phyloP scores from a whole-genome alignment of 2,888 invertebrate genomes.

The Ormyrus thymus region DNA sequence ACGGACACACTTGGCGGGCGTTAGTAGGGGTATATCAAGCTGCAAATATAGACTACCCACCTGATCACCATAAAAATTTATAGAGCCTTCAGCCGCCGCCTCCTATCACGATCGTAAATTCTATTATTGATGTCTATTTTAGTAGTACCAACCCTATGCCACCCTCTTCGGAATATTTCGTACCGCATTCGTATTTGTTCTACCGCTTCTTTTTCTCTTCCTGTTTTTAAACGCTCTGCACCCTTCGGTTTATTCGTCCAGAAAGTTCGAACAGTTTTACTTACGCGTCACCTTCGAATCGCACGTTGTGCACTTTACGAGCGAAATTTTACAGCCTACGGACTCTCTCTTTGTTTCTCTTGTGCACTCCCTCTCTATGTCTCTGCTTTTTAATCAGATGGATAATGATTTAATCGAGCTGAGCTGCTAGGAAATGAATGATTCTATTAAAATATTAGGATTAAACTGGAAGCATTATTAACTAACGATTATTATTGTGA shows the following conservation, averaged over 20 bases:
- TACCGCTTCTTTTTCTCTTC: not conserved
- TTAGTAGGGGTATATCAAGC: slow-evolving; percentile 62
- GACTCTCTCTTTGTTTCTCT: too few relatives aligned
- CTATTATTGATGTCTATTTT: slow-evolving; percentile 67
- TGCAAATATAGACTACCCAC: slow-evolving; percentile 62
- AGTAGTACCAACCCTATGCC: slow-evolving; percentile 4
- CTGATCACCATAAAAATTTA: slow-evolving; percentile 75
- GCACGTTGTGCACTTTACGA: slow-evolving; percentile 31
- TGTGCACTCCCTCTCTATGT: not conserved
- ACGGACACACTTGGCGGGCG: too few relatives aligned
- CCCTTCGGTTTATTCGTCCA: not conserved
- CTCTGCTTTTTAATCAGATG: slow-evolving; percentile 45
- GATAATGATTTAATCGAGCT: slow-evolving; percentile 46
- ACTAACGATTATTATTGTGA: too few relatives aligned
- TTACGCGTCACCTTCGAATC: slow-evolving; percentile 44
- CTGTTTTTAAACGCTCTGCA: slow-evolving; percentile 15
- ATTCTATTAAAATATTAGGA: not conserved
- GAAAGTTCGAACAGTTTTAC: slow-evolving; percentile 12
- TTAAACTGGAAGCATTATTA: too few relatives aligned
- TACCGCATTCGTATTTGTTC: not conserved
- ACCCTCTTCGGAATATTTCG: slow-evolving; percentile 14
- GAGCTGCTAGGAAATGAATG: slow-evolving; percentile 7
- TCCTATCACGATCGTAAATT: slow-evolving; percentile 70
- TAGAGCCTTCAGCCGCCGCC: slow-evolving; percentile 60
- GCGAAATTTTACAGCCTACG: slow-evolving; percentile 34